A percentile compares a stretch with the other conserved stretches of the same genome.
These are phyloP conservation scores for Tethea ocularis DNA, from an alignment of 2,888 invertebrate species.

Conservation along the genomic window DNA sequence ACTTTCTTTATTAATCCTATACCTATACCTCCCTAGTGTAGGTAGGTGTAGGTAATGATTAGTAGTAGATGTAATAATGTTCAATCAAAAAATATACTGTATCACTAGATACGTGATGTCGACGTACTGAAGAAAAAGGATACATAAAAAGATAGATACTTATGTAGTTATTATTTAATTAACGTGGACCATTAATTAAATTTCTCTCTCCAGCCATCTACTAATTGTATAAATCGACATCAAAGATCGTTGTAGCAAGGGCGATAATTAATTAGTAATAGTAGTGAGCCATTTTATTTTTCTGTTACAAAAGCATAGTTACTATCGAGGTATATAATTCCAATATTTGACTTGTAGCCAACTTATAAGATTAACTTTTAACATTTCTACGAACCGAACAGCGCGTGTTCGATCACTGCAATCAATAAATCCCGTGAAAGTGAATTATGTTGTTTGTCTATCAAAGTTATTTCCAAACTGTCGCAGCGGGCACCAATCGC, in stretches of 20 bases:
- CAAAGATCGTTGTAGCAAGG: not conserved
- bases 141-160: too few species aligned
- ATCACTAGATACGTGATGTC: too few species aligned
- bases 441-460: conserved; percentile 45
- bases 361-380: not conserved
- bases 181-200: not conserved
- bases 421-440: conserved; percentile 44
- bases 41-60: too few species aligned
- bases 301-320: not conserved
- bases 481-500: conserved; percentile 34
- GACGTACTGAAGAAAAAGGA: too few species aligned
- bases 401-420: conserved; percentile 18
- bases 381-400: not conserved
- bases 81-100: too few species aligned
- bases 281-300: not conserved
- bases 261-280: not conserved
- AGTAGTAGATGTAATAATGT: too few species aligned
- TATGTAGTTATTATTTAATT: not conserved
- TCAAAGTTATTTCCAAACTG: conserved; percentile 46
- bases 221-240: not conserved
- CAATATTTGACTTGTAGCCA: not conserved
- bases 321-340: not conserved
- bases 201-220: not conserved
- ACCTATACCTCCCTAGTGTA: too few species aligned
- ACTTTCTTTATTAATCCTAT: too few species aligned